These are phyloP conservation scores for Polypterus bichir DNA, from an alignment of 2,113 vertebrate species.

Conservation along the genomic window DNA sequence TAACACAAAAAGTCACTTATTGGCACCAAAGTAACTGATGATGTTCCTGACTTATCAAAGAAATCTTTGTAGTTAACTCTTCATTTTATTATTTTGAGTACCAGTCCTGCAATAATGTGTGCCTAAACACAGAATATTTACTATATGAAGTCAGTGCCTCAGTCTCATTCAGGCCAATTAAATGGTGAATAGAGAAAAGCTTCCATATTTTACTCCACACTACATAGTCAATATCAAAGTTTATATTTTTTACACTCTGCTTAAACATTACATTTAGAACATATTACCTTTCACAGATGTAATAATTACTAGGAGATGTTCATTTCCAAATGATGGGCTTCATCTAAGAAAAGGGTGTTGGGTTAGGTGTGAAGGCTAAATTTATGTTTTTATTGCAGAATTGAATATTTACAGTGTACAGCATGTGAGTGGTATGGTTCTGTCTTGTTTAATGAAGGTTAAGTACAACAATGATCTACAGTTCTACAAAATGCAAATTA, in stretches of 20 bases:
- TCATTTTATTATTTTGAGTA: conserved; percentile 20
- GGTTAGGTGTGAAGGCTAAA: background rate
- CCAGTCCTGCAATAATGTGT: conserved; percentile 5
- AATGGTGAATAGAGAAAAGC: conserved; percentile 9
- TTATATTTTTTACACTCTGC: conserved; percentile 1
- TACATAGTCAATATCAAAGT: conserved; percentile 9
- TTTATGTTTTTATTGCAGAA: background rate
- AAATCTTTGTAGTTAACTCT: conserved; percentile 9
- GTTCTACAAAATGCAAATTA: background rate
- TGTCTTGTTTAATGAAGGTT: background rate
- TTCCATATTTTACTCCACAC: conserved; percentile 15
- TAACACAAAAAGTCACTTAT: conserved; percentile 16
- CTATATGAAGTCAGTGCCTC: conserved; percentile 14
- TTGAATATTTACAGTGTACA: background rate
- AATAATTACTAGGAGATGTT: no score
- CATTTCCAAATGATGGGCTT: no score
- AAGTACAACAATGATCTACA: background rate
- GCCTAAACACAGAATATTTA: conserved; percentile 15
- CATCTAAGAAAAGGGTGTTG: no score
- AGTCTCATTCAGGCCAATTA: conserved; percentile 16
- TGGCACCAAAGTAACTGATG: conserved; percentile 8
- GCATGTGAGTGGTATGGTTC: background rate
- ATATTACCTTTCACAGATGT: background rate
- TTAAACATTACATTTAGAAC: conserved; percentile 13
- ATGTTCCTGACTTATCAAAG: conserved; percentile 15